phyloP scores from a whole-genome alignment of 2,888 invertebrate species.

The Polydrusus pterygomalis region DNA sequence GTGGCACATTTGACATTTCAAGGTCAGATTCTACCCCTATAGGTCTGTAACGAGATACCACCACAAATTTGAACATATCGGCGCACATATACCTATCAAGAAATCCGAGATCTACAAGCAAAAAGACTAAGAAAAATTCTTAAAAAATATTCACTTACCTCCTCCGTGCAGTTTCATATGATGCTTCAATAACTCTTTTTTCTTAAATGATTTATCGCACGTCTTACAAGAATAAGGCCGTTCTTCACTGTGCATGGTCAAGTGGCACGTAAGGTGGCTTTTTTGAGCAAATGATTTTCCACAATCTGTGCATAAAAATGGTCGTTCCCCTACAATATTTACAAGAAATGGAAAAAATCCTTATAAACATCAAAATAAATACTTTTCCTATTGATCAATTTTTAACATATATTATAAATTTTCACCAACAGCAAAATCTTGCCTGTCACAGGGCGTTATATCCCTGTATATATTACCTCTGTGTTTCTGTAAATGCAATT shows the following conservation, averaged over 20 bases:
- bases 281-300: slow-evolving; percentile 65
- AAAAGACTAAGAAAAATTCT: not conserved
- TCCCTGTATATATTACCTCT: slow-evolving; percentile 47
- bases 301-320: slow-evolving; percentile 65
- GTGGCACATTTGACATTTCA: no score
- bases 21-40: no score
- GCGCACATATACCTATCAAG: no score
- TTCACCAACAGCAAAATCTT: not conserved
- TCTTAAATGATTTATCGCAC: slow-evolving; percentile 65
- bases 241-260: slow-evolving; percentile 64
- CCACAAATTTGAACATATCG: no score
- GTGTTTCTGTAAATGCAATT: slow-evolving; percentile 66
- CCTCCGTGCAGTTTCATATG: slow-evolving; percentile 65
- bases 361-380: no score
- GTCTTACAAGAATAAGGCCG: slow-evolving; percentile 63
- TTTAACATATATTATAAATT: no score
- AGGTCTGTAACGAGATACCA: no score
- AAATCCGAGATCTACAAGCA: no score
- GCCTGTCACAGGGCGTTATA: not conserved
- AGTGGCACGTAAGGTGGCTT: slow-evolving; percentile 65
- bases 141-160: slow-evolving; percentile 6
- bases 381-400: no score
- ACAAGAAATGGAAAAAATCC: no score
- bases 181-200: slow-evolving; percentile 63
- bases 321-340: slow-evolving; percentile 63